Conservation (phyloP, 2,113 vertebrate species). For the Myiopsitta monachus region DNA sequence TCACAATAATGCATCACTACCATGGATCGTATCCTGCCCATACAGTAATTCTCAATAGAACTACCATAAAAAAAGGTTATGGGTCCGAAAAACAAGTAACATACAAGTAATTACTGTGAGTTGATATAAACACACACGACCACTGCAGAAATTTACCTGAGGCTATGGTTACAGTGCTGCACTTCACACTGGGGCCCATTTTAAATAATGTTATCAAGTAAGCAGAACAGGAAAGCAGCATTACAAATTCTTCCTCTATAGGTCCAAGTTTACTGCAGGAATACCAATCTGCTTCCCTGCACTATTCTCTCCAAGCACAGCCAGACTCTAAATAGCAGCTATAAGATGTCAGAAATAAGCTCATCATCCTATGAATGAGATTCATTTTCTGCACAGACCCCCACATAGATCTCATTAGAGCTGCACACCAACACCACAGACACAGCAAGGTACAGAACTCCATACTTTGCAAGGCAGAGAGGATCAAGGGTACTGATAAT, state of each 20-base stretch:
- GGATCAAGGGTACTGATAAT: background rate
- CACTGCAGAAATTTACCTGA: background rate
- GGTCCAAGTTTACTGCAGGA: background rate
- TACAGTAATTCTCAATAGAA: background rate
- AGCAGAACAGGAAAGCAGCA: background rate
- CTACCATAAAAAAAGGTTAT: background rate
- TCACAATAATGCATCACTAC: background rate
- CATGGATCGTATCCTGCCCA: background rate
- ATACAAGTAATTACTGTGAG: background rate
- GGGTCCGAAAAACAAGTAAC: background rate
- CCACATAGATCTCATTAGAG: background rate
- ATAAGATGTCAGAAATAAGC: background rate
- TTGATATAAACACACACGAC: background rate
- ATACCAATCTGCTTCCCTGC: fast-evolving
- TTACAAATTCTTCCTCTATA: background rate
- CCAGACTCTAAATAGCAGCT: background rate
- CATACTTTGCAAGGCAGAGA: background rate
- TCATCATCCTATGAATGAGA: background rate
- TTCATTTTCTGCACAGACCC: background rate
- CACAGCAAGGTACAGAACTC: background rate
- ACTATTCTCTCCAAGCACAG: background rate
- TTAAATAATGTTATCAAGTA: background rate
- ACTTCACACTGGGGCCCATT: background rate
- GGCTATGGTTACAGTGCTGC: fast-evolving
- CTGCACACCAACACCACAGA: background rate